Percentiles rank a stretch among this genome's conserved stretches.
These are phyloP conservation scores for Clytia hemisphaerica DNA, from an alignment of 30 jellyfish, hydroid and myxozoan genomes.

Conservation along the genomic window DNA sequence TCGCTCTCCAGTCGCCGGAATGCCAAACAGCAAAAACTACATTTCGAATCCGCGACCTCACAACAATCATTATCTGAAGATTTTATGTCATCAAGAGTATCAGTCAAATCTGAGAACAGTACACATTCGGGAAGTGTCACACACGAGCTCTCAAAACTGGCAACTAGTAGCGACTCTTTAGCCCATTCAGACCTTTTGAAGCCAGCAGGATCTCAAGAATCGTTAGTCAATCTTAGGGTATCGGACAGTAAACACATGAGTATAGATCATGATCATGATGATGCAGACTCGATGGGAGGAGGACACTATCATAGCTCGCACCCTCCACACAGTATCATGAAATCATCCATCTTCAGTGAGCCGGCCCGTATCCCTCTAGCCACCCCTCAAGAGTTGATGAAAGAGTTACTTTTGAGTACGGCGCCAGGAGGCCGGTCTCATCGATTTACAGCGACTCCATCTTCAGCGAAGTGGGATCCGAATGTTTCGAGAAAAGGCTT, in stretches of 20 bases:
- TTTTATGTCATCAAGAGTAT: conserved; percentile 65
- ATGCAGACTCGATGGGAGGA: neutral
- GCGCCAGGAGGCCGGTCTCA: conserved; percentile 57
- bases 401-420: conserved; percentile 59
- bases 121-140: conserved; percentile 21
- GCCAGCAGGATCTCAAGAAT: conserved; percentile 48
- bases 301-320: neutral
- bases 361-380: conserved; percentile 71
- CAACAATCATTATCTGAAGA: conserved; percentile 49
- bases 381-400: conserved; percentile 88
- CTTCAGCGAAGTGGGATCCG: conserved; percentile 96
- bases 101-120: conserved; percentile 51
- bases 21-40: conserved; percentile 9
- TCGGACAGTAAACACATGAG: conserved; percentile 27
- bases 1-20: conserved; percentile 14
- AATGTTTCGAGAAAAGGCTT: conserved; percentile 74
- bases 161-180: conserved; percentile 36
- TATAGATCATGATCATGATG: conserved; percentile 4
- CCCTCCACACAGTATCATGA: neutral
- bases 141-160: conserved; percentile 25
- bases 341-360: conserved; percentile 56
- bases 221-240: conserved; percentile 21
- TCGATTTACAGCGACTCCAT: conserved; percentile 78
- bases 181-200: conserved; percentile 32
- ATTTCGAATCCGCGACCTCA: conserved; percentile 3